phyloP scores from a whole-genome alignment of 1,140 invertebrate species.

The Papilio xuthus region DNA sequence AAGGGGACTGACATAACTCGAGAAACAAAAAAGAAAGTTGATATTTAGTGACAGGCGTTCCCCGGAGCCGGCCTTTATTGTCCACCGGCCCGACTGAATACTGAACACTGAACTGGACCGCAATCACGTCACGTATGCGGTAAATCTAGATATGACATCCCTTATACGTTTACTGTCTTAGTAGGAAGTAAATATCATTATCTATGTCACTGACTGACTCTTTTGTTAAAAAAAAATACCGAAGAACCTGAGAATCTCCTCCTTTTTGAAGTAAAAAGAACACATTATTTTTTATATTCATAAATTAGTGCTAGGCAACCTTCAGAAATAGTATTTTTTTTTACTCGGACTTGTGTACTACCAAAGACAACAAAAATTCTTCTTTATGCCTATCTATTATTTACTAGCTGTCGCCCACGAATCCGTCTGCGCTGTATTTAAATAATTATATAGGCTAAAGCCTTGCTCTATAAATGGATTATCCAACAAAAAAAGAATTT shows the following conservation, averaged over 20 bases:
- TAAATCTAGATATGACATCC: constrained; percentile 38
- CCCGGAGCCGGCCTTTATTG: constrained; percentile 53
- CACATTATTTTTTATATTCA: too few relatives aligned
- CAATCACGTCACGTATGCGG: constrained; percentile 28
- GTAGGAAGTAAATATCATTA: not conserved
- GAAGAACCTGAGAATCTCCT: not conserved
- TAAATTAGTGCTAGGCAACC: too few relatives aligned
- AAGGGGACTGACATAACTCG: constrained; percentile 43
- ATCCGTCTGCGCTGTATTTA: too few relatives aligned
- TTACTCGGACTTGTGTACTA: too few relatives aligned
- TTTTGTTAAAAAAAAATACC: not conserved
- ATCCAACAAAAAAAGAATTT: too few relatives aligned
- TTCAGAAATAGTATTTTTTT: too few relatives aligned
- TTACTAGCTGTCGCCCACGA: too few relatives aligned
- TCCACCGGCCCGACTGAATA: constrained; percentile 51
- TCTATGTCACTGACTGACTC: constrained; percentile 2
- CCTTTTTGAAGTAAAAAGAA: too few relatives aligned
- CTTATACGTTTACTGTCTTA: constrained; percentile 20
- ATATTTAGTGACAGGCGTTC: constrained; percentile 68
- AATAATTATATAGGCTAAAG: too few relatives aligned
- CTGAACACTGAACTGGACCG: constrained; percentile 44
- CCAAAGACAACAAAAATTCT: too few relatives aligned
- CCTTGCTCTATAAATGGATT: too few relatives aligned
- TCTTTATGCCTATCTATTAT: too few relatives aligned
- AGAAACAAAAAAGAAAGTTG: constrained; percentile 58